Conservation (phyloP, 1,140 invertebrate genomes). For the Trachelipus rathkii region DNA sequence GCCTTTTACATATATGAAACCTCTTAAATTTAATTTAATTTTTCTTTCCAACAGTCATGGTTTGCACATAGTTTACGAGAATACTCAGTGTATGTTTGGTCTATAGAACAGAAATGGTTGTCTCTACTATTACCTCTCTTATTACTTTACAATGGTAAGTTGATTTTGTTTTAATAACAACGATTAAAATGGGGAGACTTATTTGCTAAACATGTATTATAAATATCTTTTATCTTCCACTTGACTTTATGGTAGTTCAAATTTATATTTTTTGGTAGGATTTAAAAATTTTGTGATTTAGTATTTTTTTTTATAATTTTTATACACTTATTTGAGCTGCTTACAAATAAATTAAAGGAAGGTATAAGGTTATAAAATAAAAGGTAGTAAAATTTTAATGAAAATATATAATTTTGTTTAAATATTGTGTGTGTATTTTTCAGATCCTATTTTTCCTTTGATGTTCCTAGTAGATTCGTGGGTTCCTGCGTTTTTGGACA, state of each 20-base stretch:
- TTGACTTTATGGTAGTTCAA: too few species aligned
- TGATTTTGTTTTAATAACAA: neutral
- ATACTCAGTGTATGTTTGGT: slow-evolving; percentile 88
- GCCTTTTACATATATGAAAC: slow-evolving; percentile 20
- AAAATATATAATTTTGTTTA: neutral
- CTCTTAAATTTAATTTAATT: slow-evolving; percentile 24
- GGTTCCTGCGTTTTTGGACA: slow-evolving; percentile 84
- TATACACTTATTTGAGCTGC: neutral
- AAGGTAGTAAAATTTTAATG: too few species aligned
- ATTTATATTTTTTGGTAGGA: neutral
- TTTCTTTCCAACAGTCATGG: slow-evolving; percentile 67
- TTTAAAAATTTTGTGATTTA: slow-evolving; percentile 12
- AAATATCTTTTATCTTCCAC: too few species aligned
- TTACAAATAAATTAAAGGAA: too few species aligned
- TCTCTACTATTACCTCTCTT: slow-evolving; percentile 81
- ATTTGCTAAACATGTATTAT: too few species aligned
- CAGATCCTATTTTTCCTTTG: slow-evolving; percentile 90
- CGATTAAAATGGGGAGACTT: too few species aligned
- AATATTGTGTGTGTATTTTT: slow-evolving; percentile 35
- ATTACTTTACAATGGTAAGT: slow-evolving; percentile 84
- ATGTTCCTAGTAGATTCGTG: slow-evolving; percentile 84
- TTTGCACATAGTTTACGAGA: slow-evolving; percentile 82
- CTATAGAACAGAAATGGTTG: slow-evolving; percentile 96
- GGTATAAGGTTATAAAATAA: too few species aligned
- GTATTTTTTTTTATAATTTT: slow-evolving; percentile 11